These are phyloP conservation scores for Porites lutea DNA, from an alignment of 64 coral and sea anemone genomes.

Conservation along the genomic window DNA sequence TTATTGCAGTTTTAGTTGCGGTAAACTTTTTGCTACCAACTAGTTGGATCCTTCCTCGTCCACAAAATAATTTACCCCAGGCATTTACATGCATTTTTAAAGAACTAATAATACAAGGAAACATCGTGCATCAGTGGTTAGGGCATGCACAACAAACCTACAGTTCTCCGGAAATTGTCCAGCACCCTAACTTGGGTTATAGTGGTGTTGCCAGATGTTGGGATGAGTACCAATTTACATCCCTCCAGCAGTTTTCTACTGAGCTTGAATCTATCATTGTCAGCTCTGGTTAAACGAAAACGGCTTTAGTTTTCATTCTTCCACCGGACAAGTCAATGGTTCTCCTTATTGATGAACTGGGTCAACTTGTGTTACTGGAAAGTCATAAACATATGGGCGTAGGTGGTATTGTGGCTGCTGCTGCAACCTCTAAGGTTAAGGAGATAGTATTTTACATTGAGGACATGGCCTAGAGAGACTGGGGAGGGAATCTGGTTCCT, in stretches of 20 bases:
- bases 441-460: slow-evolving; percentile 30
- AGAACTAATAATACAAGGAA: background rate
- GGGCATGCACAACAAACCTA: background rate
- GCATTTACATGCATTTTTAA: background rate
- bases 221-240: slow-evolving; percentile 27
- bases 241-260: background rate
- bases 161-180: slow-evolving; percentile 33
- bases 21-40: background rate
- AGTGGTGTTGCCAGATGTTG: slow-evolving; percentile 15
- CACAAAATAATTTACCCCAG: background rate
- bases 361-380: slow-evolving; percentile 5
- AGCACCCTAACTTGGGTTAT: slow-evolving; percentile 6
- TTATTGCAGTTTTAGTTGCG: slow-evolving; percentile 19
- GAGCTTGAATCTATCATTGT: background rate
- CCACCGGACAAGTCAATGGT: slow-evolving; percentile 45
- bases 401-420: slow-evolving; percentile 21
- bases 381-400: slow-evolving; percentile 17
- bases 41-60: slow-evolving; percentile 3
- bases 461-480: background rate
- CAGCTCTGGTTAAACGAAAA: background rate
- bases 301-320: background rate
- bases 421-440: background rate
- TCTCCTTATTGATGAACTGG: background rate
- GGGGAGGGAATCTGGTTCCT: background rate
- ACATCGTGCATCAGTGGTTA: background rate